phyloP scores from a whole-genome alignment of 1,140 invertebrate genomes.

The Drosophila bifasciata region DNA sequence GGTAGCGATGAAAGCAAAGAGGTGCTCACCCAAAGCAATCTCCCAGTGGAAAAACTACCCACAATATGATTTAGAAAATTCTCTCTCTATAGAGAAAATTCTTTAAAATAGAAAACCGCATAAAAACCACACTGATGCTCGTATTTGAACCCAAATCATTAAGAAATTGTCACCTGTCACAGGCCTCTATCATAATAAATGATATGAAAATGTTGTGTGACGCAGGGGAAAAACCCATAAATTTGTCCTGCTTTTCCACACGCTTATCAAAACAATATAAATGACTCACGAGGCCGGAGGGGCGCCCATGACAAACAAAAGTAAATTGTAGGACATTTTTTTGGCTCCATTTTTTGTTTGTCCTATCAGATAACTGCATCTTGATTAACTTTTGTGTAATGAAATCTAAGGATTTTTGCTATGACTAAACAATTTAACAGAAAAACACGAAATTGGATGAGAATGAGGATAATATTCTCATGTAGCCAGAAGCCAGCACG shows the following conservation, averaged over 20 bases:
- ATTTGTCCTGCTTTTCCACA: slow-evolving; percentile 14
- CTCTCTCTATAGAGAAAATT: no score
- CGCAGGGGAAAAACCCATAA: slow-evolving; percentile 15
- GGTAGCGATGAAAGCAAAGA: no score
- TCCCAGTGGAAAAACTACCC: no score
- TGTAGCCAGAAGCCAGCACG: slow-evolving; percentile 27
- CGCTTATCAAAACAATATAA: slow-evolving; percentile 25
- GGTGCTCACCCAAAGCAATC: no score
- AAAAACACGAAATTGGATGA: not conserved
- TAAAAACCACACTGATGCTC: no score
- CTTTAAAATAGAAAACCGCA: no score
- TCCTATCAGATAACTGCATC: slow-evolving; percentile 38
- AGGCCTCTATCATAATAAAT: slow-evolving; percentile 32
- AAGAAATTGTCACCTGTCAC: slow-evolving; percentile 46
- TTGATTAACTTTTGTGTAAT: slow-evolving; percentile 35
- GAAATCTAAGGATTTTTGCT: slow-evolving; percentile 7
- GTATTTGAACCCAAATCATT: slow-evolving; percentile 22
- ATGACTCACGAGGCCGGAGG: not conserved
- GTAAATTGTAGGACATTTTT: slow-evolving; percentile 17
- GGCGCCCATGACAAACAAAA: slow-evolving; percentile 5
- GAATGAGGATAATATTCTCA: no score
- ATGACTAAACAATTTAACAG: slow-evolving; percentile 22
- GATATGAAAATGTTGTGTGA: slow-evolving; percentile 19
- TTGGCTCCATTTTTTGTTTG: slow-evolving; percentile 1
- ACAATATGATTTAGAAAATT: no score